These are phyloP conservation scores for Ruditapes philippinarum DNA, from an alignment of 1,140 invertebrate genomes.

Conservation along the genomic window DNA sequence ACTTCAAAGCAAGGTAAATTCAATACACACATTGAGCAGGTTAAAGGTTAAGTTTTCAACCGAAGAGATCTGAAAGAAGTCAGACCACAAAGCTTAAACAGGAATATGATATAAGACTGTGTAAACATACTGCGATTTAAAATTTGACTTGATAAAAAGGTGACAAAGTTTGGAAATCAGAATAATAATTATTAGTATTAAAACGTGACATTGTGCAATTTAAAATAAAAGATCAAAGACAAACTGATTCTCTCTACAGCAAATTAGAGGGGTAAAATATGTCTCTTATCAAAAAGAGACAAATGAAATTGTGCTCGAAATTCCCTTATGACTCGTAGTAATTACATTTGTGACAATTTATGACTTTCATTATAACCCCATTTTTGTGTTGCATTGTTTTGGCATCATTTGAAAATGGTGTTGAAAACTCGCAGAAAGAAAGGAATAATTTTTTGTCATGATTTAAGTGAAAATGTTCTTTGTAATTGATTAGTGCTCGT, in stretches of 20 bases:
- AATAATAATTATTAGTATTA: no score
- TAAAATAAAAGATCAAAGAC: not conserved
- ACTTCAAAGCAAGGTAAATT: no score
- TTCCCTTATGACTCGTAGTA: not conserved
- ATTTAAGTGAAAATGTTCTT: conserved; percentile 1
- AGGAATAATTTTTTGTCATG: not conserved
- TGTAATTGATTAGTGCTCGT: not conserved
- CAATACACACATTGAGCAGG: no score
- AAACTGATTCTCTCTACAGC: not conserved
- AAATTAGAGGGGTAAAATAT: conserved; percentile 2
- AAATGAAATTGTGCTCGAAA: not conserved
- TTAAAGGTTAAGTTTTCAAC: no score
- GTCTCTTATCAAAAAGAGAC: not conserved
- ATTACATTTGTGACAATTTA: conserved; percentile 16
- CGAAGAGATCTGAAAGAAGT: no score
- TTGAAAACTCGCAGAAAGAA: not conserved
- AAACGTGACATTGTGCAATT: not conserved
- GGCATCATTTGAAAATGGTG: not conserved
- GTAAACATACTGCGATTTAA: no score
- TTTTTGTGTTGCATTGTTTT: not conserved
- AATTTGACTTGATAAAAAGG: no score
- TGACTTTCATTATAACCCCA: not conserved
- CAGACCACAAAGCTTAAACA: no score
- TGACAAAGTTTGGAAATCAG: no score
- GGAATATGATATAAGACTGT: no score